phyloP scores from a whole-genome alignment of 2,113 vertebrate species.

The Ochotona princeps region DNA sequence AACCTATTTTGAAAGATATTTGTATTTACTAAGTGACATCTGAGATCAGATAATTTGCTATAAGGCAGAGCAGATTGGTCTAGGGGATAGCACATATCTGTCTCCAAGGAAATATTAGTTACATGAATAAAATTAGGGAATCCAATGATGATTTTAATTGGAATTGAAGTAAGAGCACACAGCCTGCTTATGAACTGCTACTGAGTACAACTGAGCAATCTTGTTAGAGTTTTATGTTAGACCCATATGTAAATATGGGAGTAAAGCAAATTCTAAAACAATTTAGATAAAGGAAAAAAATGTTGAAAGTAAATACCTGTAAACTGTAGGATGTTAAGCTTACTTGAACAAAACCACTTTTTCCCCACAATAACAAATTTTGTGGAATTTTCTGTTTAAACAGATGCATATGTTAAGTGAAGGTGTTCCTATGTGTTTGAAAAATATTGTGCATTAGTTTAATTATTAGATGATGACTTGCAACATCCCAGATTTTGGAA shows the following conservation, averaged over 20 bases:
- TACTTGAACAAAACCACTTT: not conserved
- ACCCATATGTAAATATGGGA: not conserved
- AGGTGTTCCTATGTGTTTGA: not conserved
- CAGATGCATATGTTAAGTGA: slow-evolving; percentile 2
- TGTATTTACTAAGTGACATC: slow-evolving; percentile 67
- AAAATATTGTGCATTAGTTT: not conserved
- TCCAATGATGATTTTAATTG: slow-evolving; percentile 68
- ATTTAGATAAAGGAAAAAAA: slow-evolving; percentile 49
- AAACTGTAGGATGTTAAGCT: slow-evolving; percentile 53
- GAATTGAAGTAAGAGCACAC: slow-evolving; percentile 23
- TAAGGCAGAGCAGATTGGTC: slow-evolving; percentile 49
- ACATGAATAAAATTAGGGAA: slow-evolving; percentile 56
- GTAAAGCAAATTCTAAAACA: not conserved
- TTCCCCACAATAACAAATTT: not conserved
- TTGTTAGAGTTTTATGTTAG: slow-evolving; percentile 50
- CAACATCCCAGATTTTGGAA: slow-evolving; percentile 12
- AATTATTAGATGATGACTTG: slow-evolving; percentile 1
- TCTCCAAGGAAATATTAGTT: slow-evolving; percentile 62
- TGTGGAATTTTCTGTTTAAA: slow-evolving; percentile 25
- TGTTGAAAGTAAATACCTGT: slow-evolving; percentile 34
- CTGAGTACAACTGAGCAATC: slow-evolving; percentile 4
- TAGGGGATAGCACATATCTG: slow-evolving; percentile 45
- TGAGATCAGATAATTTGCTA: slow-evolving; percentile 60
- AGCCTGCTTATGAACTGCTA: not conserved
- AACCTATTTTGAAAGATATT: slow-evolving; percentile 65